Percentiles rank a stretch among this genome's conserved stretches.
Conservation (phyloP, 2,888 invertebrate genomes). For the Drosophila melanosoma region DNA sequence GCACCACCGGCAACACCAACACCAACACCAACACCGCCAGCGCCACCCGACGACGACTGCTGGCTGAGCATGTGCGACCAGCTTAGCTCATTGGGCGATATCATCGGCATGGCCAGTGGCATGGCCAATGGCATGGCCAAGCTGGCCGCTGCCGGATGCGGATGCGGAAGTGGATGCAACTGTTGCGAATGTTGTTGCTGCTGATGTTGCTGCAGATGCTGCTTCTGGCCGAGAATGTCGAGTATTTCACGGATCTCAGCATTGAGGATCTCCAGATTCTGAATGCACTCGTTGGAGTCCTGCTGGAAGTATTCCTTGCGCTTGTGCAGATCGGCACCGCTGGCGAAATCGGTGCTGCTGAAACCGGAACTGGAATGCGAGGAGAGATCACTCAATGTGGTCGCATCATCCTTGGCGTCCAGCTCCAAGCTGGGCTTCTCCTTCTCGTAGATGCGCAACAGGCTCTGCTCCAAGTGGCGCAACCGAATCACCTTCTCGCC, state of each 20-base stretch:
- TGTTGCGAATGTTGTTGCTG: slow-evolving; percentile 38
- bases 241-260: slow-evolving; percentile 90
- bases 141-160: neutral
- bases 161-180: slow-evolving; percentile 20
- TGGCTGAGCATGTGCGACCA: slow-evolving; percentile 81
- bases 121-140: slow-evolving; percentile 5
- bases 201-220: slow-evolving; percentile 56
- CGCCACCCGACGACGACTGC: slow-evolving; percentile 39
- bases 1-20: neutral
- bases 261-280: slow-evolving; percentile 89
- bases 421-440: slow-evolving; percentile 82
- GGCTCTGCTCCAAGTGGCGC: slow-evolving; percentile 91
- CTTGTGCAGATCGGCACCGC: slow-evolving; percentile 85
- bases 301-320: slow-evolving; percentile 86
- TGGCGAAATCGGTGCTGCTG: slow-evolving; percentile 89
- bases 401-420: slow-evolving; percentile 86
- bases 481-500: slow-evolving; percentile 93
- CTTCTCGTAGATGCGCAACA: slow-evolving; percentile 86
- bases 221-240: slow-evolving; percentile 87
- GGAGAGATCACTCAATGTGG: slow-evolving; percentile 88
- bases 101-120: slow-evolving; percentile 61
- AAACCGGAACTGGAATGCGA: slow-evolving; percentile 87
- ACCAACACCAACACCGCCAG: neutral
- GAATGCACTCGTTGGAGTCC: slow-evolving; percentile 89
- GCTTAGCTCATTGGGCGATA: slow-evolving; percentile 80